These are phyloP conservation scores for Hemichromis elongatus DNA, from an alignment of 2,113 vertebrate species.

Conservation along the genomic window DNA sequence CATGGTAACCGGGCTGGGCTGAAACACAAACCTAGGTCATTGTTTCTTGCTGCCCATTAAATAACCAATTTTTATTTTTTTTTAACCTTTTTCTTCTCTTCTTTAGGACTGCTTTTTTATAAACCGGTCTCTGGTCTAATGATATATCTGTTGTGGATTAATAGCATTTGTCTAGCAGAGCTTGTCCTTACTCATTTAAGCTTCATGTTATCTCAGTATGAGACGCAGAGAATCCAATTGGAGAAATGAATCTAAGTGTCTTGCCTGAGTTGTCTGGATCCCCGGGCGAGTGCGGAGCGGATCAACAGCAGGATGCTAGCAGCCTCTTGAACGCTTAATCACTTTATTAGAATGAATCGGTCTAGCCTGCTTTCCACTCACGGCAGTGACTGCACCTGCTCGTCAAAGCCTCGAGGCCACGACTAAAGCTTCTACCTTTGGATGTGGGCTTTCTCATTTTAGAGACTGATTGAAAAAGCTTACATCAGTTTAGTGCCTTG, in stretches of 20 bases:
- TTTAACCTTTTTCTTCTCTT: background rate
- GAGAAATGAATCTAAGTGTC: conserved; percentile 2
- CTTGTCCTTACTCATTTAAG: background rate
- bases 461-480: background rate
- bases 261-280: background rate
- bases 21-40: background rate
- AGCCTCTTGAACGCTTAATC: background rate
- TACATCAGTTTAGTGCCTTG: background rate
- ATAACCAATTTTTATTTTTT: background rate
- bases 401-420: background rate
- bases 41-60: background rate
- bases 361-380: background rate
- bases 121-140: background rate
- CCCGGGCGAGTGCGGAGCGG: background rate
- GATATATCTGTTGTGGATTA: background rate
- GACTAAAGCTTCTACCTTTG: background rate
- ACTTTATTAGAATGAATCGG: conserved; percentile 22
- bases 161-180: background rate
- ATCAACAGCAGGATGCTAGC: background rate
- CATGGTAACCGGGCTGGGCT: background rate
- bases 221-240: conserved; percentile 16
- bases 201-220: background rate
- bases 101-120: background rate
- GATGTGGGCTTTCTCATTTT: background rate
- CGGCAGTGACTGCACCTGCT: background rate